Evolutionary conservation across 2,797 vertebrate genomes (phyloP), one percentile per base, ranked within the genome.

Genomic region (Urocyon cinereoargenteus): DNA sequence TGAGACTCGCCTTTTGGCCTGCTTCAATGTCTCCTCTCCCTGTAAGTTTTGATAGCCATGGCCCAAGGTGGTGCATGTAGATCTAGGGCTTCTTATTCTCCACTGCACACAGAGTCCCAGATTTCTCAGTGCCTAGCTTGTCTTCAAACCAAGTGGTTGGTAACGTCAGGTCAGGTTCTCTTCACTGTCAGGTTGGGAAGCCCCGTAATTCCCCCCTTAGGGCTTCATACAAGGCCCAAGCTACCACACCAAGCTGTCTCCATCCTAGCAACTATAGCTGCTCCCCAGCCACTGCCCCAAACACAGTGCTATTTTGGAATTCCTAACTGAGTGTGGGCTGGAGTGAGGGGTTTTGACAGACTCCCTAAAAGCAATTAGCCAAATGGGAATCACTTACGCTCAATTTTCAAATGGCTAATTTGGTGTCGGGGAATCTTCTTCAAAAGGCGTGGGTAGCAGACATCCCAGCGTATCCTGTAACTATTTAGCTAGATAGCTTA

Each of bases 321-420:
- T 97, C 93, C 88, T 92, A 94, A 96, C 81, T 64, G 31, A 91
- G 34, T 94, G 97, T 96, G 86, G 89, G 89, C 73, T 97, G 77
- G 53, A 97, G 61, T 93, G 73, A 98, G n/a, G 90, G 81, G 93
- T 34, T 86, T 97, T 96, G 93, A 98, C 97, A 92, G 68, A 88
- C 66, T 93, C 79, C 79, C 85, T 86, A 96, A 98, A 97, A 98
- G 68, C 84, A 97, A 62, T 51, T 92, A 97, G 93, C 89, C 93
- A 96, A 98, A 93, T 96, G 90, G 55, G 90, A 97, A 94, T 97
- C 94, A 94, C 96, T 97, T 96, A 95, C 2, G 2, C 59, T 97
- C 66, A 89, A 96, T 89, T 91, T 95, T 94, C 94, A 97, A 97
- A 90, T 97, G 94, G 95, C 97, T 97, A 98, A 97, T 96, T 97